Percentiles rank a stretch among this genome's conserved stretches.
Conservation (phyloP, 2,888 invertebrate genomes). For the Meganola albula region DNA sequence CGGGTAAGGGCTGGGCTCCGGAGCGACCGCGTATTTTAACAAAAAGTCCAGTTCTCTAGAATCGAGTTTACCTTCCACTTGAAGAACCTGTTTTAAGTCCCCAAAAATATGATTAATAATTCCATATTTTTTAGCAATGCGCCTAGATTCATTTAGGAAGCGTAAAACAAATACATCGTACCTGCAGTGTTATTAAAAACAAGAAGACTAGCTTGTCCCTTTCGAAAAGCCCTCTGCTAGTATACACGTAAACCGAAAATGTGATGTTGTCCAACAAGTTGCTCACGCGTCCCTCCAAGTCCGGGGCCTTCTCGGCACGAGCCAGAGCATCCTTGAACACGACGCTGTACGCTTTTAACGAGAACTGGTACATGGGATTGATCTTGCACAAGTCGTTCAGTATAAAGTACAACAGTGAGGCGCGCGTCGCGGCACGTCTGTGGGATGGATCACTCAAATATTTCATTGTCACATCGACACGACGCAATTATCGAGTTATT, state of each 20-base stretch:
- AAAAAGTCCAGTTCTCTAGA: conserved; percentile 90
- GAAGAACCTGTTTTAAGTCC: no score
- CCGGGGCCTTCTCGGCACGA: conserved; percentile 82
- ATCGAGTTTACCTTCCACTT: conserved; percentile 80
- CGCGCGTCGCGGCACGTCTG: conserved; percentile 88
- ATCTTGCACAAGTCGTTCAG: conserved; percentile 94
- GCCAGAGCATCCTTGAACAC: conserved; percentile 92
- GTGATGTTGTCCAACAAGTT: conserved; percentile 93
- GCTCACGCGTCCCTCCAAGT: conserved; percentile 82
- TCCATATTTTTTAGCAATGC: no score
- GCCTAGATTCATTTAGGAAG: no score
- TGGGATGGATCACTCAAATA: no score
- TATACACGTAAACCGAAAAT: conserved; percentile 91
- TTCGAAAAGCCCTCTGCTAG: conserved; percentile 93
- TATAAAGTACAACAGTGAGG: conserved; percentile 94
- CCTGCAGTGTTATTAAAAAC: conserved; percentile 90
- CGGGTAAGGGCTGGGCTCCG: conserved; percentile 85
- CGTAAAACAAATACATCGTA: no score
- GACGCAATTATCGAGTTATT: no score
- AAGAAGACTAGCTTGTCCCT: conserved; percentile 94
- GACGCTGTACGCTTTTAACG: conserved; percentile 93
- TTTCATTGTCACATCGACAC: no score
- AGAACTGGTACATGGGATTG: conserved; percentile 97
- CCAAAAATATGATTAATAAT: no score
- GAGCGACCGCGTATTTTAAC: conserved; percentile 88